Base-by-base conservation (phyloP, 2,113 vertebrate genomes). In the Lepus timidus region DNA sequence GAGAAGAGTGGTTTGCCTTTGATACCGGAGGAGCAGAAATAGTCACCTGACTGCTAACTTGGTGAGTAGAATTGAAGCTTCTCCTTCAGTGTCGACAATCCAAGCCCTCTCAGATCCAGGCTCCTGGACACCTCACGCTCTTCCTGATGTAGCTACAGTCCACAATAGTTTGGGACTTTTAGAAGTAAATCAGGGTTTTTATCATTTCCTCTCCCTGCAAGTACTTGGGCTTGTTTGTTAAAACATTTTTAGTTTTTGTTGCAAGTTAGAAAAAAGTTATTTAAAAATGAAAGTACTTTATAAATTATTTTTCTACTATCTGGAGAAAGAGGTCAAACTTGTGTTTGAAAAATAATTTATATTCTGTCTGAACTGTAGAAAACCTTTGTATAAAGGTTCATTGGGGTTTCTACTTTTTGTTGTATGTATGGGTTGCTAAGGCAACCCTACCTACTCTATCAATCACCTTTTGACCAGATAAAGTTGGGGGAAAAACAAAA, bases 381-480 rank as follows among this genome's bases (percentile, higher is more conserved):
- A 91, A 36, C 6, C 44, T 88, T 93, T 73, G 23, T 51, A 25
- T 31, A 22, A 33, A 44, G 61, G 61, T 91, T 95, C 58, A 51
- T 4, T 75, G 29, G 9, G 13, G 83, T 89, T 93, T 94, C 70
- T 86, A 84, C 11, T 93, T 84, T 74, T 10, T 75, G 31, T 81
- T 81, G 29, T 83, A 29, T 80, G 29, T 90, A 31, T 8, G 55
- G 2, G 81, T 97, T 96, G 78, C 88, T 90, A 88, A 93, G 95
- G 68, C 51, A 97, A 93, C 81, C 5, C 49, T 29, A 61, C 27
- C 25, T 0, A 93, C 61, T 95, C 52, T 51, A n/a, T 62, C 49
- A 49, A 49, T 33, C 64, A 96, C 27, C 55, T 29, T 95, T 88
- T 80, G 65, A 96, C 65, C 76, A 92, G 36, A 88, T 68, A 51